Conservation (phyloP, 2,797 vertebrate genomes). For the Falco berigora region DNA sequence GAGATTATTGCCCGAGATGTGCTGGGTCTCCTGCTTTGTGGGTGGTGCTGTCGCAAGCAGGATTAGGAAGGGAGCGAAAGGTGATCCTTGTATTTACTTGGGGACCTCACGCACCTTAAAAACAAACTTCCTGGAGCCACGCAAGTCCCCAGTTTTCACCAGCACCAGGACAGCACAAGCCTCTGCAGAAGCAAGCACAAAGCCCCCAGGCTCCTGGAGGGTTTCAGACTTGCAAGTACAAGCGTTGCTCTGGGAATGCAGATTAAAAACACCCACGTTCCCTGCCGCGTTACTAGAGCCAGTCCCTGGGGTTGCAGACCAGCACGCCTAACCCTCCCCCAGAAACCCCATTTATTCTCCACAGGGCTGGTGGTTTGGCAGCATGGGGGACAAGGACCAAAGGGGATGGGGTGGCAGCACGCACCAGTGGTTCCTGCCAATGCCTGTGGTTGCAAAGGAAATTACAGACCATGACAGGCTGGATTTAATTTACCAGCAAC, state of each 20-base stretch:
- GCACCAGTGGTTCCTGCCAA: neutral
- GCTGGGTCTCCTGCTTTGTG: neutral
- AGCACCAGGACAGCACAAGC: neutral
- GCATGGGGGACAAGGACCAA: accelerated
- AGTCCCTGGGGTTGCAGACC: neutral
- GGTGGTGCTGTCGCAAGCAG: neutral
- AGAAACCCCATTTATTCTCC: neutral
- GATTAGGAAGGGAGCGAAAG: neutral
- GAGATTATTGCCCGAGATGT: accelerated
- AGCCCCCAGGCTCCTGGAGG: neutral
- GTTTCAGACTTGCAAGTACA: neutral
- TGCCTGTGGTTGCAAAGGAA: neutral
- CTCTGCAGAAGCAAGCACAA: neutral
- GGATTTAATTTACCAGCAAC: neutral
- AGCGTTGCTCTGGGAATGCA: neutral
- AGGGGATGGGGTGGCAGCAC: neutral
- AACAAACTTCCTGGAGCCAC: neutral
- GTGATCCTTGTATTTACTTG: neutral
- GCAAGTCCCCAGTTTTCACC: neutral
- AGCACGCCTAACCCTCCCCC: neutral
- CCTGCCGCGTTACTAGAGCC: accelerated
- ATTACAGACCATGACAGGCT: neutral
- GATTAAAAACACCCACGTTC: neutral
- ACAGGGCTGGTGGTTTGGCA: neutral
- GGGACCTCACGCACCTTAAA: neutral